Evolutionary conservation across 2,888 invertebrate species (phyloP).

Genomic region (Meloe dianella): DNA sequence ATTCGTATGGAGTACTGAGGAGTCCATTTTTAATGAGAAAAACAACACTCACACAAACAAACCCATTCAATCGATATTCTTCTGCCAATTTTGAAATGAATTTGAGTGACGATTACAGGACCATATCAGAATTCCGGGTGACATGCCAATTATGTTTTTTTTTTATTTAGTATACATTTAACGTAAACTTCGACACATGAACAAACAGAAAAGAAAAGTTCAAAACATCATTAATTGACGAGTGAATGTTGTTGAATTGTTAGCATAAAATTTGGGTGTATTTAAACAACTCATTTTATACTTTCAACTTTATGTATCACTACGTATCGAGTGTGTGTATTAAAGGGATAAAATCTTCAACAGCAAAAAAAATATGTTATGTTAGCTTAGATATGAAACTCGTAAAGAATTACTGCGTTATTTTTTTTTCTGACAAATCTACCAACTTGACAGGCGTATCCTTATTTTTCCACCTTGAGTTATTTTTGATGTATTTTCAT

Average conservation of each 20-base stretch:
- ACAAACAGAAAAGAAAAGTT: not conserved
- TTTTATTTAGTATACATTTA: too few relatives aligned
- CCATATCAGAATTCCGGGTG: too few relatives aligned
- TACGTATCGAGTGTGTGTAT: not conserved
- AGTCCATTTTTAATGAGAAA: not conserved
- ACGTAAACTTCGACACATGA: not conserved
- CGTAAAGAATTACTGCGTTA: not conserved
- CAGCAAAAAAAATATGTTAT: not conserved
- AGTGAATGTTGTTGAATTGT: not conserved
- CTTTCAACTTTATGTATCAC: not conserved
- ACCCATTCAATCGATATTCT: too few relatives aligned
- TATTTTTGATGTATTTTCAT: not conserved
- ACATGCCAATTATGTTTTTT: too few relatives aligned
- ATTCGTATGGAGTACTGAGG: not conserved
- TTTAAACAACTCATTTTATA: too few relatives aligned
- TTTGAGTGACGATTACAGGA: too few relatives aligned
- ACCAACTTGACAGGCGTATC: not conserved
- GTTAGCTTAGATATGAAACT: not conserved
- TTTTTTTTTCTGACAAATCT: not conserved
- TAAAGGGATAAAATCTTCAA: not conserved
- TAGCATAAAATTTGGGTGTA: not conserved
- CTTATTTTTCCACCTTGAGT: not conserved
- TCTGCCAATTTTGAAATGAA: too few relatives aligned
- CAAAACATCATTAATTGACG: not conserved
- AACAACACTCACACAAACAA: too few relatives aligned